Conservation (phyloP, 1,140 invertebrate species). For the Drosophila pectinifera region DNA sequence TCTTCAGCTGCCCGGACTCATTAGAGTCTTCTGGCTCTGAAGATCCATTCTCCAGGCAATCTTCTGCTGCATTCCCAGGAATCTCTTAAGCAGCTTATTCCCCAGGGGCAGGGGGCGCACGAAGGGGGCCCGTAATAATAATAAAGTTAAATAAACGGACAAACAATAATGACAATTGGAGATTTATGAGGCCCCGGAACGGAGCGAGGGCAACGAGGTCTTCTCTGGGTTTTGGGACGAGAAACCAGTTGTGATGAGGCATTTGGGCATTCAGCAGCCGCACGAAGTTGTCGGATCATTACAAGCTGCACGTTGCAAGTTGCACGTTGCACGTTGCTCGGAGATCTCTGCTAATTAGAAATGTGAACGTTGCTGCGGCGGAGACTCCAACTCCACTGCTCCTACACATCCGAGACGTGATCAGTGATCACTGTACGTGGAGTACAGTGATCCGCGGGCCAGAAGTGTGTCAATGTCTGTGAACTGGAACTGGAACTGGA, state of each 20-base stretch:
- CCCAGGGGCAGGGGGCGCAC: conserved; percentile 18
- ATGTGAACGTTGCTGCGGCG: conserved; percentile 42
- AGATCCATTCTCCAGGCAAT: conserved; percentile 30
- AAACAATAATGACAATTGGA: conserved; percentile 75
- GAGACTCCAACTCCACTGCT: conserved; percentile 36
- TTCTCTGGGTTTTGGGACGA: conserved; percentile 22
- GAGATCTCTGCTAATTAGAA: conserved; percentile 74
- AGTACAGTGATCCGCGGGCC: conserved; percentile 34
- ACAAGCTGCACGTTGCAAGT: conserved; percentile 71
- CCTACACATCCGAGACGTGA: conserved; percentile 65
- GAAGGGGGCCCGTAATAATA: conserved; percentile 46
- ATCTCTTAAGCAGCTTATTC: conserved; percentile 36
- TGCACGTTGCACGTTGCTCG: conserved; percentile 61
- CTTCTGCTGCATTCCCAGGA: conserved; percentile 45
- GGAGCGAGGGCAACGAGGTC: conserved; percentile 13
- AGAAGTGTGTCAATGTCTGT: conserved; percentile 84
- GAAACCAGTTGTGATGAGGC: conserved; percentile 51
- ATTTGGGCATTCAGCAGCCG: conserved; percentile 55
- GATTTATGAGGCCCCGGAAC: conserved; percentile 57
- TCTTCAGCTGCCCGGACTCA: conserved; percentile 50
- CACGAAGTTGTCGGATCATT: conserved; percentile 75
- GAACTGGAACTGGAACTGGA: conserved; percentile 84
- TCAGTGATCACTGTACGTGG: conserved; percentile 33
- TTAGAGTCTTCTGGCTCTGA: conserved; percentile 32
- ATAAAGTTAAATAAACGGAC: conserved; percentile 74